Percentiles rank a stretch among this genome's conserved stretches.
Conservation (phyloP, 2,888 invertebrate species). For the Drosophila dives region DNA sequence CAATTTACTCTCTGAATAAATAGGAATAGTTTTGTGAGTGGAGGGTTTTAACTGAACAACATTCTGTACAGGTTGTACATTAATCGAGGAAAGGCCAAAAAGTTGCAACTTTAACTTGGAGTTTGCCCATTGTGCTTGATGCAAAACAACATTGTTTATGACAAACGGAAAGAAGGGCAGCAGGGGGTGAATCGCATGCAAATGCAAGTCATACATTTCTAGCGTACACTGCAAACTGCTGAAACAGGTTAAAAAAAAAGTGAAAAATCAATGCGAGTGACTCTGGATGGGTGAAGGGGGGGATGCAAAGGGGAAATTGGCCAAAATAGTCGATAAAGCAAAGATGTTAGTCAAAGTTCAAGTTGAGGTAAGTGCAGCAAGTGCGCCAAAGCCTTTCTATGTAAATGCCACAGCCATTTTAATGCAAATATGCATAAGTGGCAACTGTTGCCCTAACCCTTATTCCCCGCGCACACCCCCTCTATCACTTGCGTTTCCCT, state of each 20-base stretch:
- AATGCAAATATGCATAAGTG: conserved; percentile 74
- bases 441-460: conserved; percentile 35
- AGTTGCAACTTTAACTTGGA: not conserved
- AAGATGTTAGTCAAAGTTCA: conserved; percentile 33
- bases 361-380: conserved; percentile 48
- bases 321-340: conserved; percentile 31
- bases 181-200: conserved; percentile 26
- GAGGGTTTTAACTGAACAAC: not conserved
- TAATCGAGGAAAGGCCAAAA: not conserved
- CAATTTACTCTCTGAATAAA: not conserved
- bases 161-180: conserved; percentile 33
- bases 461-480: not conserved
- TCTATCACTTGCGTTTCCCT: not conserved
- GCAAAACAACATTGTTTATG: conserved; percentile 69
- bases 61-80: conserved; percentile 12
- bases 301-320: conserved; percentile 20
- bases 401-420: conserved; percentile 70
- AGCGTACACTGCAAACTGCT: not conserved
- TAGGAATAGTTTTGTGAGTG: not conserved
- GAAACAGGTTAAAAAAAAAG: not conserved
- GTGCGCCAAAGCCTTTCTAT: conserved; percentile 55
- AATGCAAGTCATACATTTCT: conserved; percentile 45
- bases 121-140: conserved; percentile 54
- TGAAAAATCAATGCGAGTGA: conserved; percentile 5
- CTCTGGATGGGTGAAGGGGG: not conserved